Evolutionary conservation across 2,888 invertebrate genomes (phyloP), one percentile per base, ranked within the genome.

Genomic region (Eubasilissa splendida): DNA sequence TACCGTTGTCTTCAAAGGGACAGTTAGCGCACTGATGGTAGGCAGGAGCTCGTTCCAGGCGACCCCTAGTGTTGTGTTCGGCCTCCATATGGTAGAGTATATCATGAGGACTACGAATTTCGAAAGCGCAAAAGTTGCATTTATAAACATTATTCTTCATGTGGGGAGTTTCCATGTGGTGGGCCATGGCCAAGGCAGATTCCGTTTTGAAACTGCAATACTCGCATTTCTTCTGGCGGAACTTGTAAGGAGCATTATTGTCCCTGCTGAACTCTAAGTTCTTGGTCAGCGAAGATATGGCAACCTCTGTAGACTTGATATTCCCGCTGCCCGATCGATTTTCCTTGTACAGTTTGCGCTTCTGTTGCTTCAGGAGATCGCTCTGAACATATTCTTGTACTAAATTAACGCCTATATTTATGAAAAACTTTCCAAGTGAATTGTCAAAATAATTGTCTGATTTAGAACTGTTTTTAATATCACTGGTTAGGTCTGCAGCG

Each of bases 1-100:
- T 97, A 77, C 96, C 96, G 86, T 97, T 97, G 85, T 97, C 97
- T 87, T 98, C 98, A 86, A 97, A 98, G 0, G 96, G 96, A 90
- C 98, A 98, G 86, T 96, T 96, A 0, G 96, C 95, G 87, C 98
- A 98, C 87, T 97, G 96, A 87, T 97, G 97, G 87, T 95, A 95
- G 0, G 96, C 94, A 50, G 95, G 95, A 0, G 96, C 96, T 84
- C 96, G 92, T 85, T 97, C 96, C 81, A 98, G 88, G 83, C 95
- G 93, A 5, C 96, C 97, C 85, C 95, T 92, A 14, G 95, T 93
- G 85, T 95, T 95, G 87, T 98, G 98, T 86, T 96, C 94, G 0
- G 95, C 94, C 87, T 97, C 96, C 96, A 97, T 97, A 86, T 98
- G 98, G 86, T 94, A 95, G 33, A 96, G 90, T 85, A 97, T 97